Conservation (phyloP, 2,113 vertebrate genomes). For the Proteles cristata region DNA sequence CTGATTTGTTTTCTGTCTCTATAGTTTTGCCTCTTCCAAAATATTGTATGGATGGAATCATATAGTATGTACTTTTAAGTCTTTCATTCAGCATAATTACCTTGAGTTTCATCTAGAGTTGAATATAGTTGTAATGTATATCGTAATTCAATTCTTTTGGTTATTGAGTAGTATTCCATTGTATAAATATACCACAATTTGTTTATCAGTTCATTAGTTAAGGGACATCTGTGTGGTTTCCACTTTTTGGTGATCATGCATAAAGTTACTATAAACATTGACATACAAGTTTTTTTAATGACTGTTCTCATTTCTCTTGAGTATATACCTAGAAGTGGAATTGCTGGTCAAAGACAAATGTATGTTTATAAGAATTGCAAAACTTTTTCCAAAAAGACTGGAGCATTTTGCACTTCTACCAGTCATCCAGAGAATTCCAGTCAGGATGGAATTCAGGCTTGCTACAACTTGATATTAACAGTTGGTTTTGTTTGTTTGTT, state of each 20-base stretch:
- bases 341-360: not conserved
- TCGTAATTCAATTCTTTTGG: not conserved
- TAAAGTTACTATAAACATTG: not conserved
- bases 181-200: not conserved
- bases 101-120: not conserved
- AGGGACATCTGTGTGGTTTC: conserved; percentile 19
- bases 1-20: not conserved
- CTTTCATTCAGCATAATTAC: not conserved
- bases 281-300: not conserved
- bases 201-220: not conserved
- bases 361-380: not conserved
- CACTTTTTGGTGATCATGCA: not conserved
- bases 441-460: too few species aligned
- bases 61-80: not conserved
- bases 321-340: not conserved
- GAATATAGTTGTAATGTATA: not conserved
- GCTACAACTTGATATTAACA: not conserved
- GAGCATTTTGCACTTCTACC: not conserved
- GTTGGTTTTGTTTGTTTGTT: not conserved
- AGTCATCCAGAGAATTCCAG: not conserved
- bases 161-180: not conserved
- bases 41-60: not conserved
- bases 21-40: not conserved
- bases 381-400: not conserved
- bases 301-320: not conserved